These are phyloP conservation scores for Eunapius fragilis DNA, from an alignment of 37 sponge, comb jelly and placozoan species.

Conservation along the genomic window DNA sequence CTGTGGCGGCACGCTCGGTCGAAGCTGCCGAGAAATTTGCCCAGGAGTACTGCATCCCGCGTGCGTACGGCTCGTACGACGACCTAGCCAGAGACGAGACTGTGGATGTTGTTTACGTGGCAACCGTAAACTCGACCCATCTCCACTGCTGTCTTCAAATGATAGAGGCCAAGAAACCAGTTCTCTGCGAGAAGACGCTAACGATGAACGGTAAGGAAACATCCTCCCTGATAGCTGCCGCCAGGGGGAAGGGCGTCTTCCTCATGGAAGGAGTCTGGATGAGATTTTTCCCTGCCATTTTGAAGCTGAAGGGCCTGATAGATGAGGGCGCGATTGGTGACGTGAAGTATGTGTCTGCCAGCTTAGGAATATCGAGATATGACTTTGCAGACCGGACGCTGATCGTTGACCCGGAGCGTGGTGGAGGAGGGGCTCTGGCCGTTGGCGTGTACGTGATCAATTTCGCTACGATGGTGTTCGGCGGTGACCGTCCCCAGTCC, in stretches of 20 bases:
- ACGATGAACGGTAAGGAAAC: slow-evolving; percentile 58
- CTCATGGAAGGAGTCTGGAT: slow-evolving; percentile 85
- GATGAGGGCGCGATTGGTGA: slow-evolving; percentile 70
- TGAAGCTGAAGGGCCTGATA: slow-evolving; percentile 55
- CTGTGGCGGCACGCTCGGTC: slow-evolving; percentile 70
- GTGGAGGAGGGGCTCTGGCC: slow-evolving; percentile 44
- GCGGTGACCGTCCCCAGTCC: slow-evolving; percentile 24
- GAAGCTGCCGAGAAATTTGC: slow-evolving; percentile 76
- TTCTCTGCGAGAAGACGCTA: slow-evolving; percentile 82
- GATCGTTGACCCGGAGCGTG: slow-evolving; percentile 15
- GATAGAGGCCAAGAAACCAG: slow-evolving; percentile 59
- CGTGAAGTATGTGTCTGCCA: slow-evolving; percentile 55
- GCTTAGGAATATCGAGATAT: slow-evolving; percentile 39
- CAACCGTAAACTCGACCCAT: slow-evolving; percentile 63
- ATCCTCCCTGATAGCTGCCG: slow-evolving; percentile 29
- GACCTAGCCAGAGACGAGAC: slow-evolving; percentile 55
- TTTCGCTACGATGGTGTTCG: slow-evolving; percentile 41
- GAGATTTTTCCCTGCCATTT: slow-evolving; percentile 75
- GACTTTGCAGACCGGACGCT: neutral
- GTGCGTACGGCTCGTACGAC: slow-evolving; percentile 81
- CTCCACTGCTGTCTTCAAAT: slow-evolving; percentile 22
- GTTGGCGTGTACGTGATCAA: slow-evolving; percentile 51
- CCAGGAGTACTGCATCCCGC: slow-evolving; percentile 49
- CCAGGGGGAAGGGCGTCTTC: slow-evolving; percentile 64
- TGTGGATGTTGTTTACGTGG: slow-evolving; percentile 76